phyloP scores from a whole-genome alignment of 2,888 invertebrate genomes.

The Caenorhabditis sinica region DNA sequence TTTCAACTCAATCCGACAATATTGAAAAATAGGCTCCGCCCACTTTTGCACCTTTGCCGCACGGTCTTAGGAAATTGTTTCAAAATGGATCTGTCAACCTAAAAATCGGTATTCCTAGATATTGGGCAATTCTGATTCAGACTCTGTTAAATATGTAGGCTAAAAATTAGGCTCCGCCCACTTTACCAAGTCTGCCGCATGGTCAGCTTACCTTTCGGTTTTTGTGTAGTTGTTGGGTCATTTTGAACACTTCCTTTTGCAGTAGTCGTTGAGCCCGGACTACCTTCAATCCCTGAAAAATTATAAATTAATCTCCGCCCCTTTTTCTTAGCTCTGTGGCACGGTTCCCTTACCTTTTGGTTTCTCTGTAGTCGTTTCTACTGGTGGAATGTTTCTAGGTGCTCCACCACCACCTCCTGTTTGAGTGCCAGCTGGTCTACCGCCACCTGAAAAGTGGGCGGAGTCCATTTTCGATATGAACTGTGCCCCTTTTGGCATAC shows the following conservation, averaged over 20 bases:
- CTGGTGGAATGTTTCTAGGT: too few species aligned
- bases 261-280: background rate
- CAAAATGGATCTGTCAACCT: background rate
- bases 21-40: conserved; percentile 9
- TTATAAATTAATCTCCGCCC: background rate
- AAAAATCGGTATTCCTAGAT: background rate
- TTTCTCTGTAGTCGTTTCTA: too few species aligned
- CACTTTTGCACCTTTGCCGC: background rate
- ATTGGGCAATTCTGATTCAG: background rate
- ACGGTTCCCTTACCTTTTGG: background rate
- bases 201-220: too few species aligned
- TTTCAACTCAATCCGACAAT: background rate
- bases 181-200: background rate
- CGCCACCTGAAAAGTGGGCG: too few species aligned
- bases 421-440: too few species aligned
- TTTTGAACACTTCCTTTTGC: too few species aligned
- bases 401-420: too few species aligned
- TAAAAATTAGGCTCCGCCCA: conserved; percentile 3
- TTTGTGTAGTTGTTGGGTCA: too few species aligned
- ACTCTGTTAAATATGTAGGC: background rate
- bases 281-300: background rate
- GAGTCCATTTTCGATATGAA: too few species aligned
- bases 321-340: background rate
- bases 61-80: background rate
- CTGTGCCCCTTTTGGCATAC: too few species aligned